phyloP scores from a whole-genome alignment of 2,888 invertebrate species.

The Synanthedon tipuliformis region DNA sequence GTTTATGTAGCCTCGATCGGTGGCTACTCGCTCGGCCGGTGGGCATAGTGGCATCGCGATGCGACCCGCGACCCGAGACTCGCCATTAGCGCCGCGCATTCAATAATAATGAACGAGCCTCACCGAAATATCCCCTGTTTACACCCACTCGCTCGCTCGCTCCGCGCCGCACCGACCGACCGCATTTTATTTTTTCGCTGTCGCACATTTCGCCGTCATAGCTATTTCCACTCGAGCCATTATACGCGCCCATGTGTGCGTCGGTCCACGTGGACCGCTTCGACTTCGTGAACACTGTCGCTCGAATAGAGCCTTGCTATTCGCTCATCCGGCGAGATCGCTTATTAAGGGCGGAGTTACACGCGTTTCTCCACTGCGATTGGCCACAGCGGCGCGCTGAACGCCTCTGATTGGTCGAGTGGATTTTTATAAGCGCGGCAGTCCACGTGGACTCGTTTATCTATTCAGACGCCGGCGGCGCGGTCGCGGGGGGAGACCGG shows the following conservation, averaged over 20 bases:
- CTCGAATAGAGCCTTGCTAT: slow-evolving; percentile 31
- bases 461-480: slow-evolving; percentile 72
- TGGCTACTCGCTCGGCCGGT: not conserved
- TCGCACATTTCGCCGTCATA: slow-evolving; percentile 72
- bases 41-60: slow-evolving; percentile 5
- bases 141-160: slow-evolving; percentile 63
- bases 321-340: slow-evolving; percentile 51
- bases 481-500: slow-evolving; percentile 67
- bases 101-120: slow-evolving; percentile 69
- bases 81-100: slow-evolving; percentile 64
- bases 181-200: slow-evolving; percentile 72
- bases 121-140: slow-evolving; percentile 69
- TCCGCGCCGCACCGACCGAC: slow-evolving; percentile 61
- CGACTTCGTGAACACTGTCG: slow-evolving; percentile 57
- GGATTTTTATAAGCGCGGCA: slow-evolving; percentile 67
- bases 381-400: slow-evolving; percentile 32
- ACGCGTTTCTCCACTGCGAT: slow-evolving; percentile 38
- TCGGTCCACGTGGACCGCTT: slow-evolving; percentile 64
- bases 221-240: slow-evolving; percentile 71
- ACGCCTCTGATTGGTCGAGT: slow-evolving; percentile 44
- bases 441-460: slow-evolving; percentile 72
- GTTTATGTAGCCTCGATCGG: too few relatives aligned
- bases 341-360: slow-evolving; percentile 72
- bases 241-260: slow-evolving; percentile 59
- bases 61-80: slow-evolving; percentile 35